Evolutionary conservation across 1,140 invertebrate genomes (phyloP).

Genomic region (Heliconius eleuchia): DNA sequence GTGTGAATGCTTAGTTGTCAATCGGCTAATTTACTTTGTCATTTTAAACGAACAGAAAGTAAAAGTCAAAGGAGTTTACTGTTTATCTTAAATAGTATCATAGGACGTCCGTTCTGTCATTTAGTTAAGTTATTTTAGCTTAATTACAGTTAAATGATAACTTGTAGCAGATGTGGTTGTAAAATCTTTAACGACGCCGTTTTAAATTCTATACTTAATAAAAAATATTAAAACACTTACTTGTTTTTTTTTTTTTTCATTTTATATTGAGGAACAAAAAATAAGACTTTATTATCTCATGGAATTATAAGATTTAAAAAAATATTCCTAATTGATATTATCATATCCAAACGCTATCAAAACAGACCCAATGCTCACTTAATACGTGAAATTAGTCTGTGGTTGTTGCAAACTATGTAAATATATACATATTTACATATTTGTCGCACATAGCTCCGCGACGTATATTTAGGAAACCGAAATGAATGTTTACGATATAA

Average conservation of each 20-base stretch:
- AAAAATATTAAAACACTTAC: no score
- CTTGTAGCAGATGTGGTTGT: not conserved
- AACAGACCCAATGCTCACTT: not conserved
- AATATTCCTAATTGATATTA: not conserved
- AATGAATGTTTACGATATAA: conserved; percentile 49
- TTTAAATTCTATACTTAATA: not conserved
- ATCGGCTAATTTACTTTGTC: not conserved
- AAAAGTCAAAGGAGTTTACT: not conserved
- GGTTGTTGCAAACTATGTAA: conserved; percentile 34
- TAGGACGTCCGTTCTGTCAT: not conserved
- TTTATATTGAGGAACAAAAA: not conserved
- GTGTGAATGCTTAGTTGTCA: no score
- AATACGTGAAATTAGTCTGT: conserved; percentile 20
- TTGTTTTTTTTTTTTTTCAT: no score
- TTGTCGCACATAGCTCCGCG: conserved; percentile 32
- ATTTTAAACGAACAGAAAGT: not conserved
- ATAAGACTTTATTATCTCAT: not conserved
- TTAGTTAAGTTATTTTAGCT: not conserved
- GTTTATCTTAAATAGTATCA: not conserved
- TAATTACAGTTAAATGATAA: not conserved
- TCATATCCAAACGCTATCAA: not conserved
- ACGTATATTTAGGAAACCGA: conserved; percentile 45
- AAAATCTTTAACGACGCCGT: not conserved
- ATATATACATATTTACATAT: conserved; percentile 25
- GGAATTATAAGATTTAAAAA: not conserved